Conservation (phyloP, 1,140 invertebrate genomes). For the Wiebesia pumilae region DNA sequence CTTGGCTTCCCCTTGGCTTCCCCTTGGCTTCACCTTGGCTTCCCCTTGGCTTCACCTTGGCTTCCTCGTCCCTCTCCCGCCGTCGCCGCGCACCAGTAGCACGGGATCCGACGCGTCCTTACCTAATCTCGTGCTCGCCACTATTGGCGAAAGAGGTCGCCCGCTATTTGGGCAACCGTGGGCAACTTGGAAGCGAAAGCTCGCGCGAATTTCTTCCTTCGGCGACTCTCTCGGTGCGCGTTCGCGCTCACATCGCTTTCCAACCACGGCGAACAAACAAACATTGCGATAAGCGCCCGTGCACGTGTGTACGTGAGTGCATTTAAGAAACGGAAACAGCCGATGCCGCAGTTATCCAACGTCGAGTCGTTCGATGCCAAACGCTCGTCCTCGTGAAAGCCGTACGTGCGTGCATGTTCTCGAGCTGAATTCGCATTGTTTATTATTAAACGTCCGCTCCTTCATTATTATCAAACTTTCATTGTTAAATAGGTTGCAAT, state of each 20-base stretch:
- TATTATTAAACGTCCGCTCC: neutral
- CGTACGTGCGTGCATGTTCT: neutral
- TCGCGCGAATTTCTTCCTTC: neutral
- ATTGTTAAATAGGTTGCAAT: neutral
- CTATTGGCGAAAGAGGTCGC: no score
- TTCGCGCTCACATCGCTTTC: neutral
- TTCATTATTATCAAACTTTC: neutral
- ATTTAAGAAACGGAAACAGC: neutral
- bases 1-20: no score
- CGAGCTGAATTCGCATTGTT: neutral
- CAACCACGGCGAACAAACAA: neutral
- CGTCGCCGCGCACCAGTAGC: neutral
- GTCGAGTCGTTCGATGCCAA: neutral
- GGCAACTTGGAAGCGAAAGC: neutral
- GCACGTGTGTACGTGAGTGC: neutral
- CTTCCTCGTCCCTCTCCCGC: neutral
- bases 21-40: no score
- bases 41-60: no score
- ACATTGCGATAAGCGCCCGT: neutral
- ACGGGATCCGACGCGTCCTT: neutral
- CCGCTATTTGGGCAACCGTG: neutral
- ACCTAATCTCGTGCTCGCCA: slow-evolving; percentile 9
- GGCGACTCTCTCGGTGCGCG: neutral
- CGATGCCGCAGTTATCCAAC: neutral
- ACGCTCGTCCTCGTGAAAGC: neutral